Percentiles rank a stretch among this genome's conserved stretches.
These are phyloP conservation scores for Ormyrus nitidulus DNA, from an alignment of 2,888 invertebrate genomes.

Conservation along the genomic window DNA sequence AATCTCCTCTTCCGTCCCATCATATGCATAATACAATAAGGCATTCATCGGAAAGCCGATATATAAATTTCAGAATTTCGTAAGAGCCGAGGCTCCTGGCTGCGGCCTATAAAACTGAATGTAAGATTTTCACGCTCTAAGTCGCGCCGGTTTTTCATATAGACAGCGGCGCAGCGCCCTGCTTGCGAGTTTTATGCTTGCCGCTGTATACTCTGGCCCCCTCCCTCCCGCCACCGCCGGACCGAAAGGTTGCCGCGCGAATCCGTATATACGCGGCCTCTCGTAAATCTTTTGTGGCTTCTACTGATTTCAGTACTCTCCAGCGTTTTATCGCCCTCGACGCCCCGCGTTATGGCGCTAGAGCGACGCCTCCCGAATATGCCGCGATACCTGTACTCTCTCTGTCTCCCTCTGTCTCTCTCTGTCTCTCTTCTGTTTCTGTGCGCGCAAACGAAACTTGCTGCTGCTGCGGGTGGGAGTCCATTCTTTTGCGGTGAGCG, in stretches of 20 bases:
- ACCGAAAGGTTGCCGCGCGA: too few relatives aligned
- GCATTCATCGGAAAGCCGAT: not conserved
- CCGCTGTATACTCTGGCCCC: not conserved
- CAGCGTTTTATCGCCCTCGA: constrained; percentile 36
- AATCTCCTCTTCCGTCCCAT: not conserved
- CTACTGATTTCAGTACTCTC: constrained; percentile 48
- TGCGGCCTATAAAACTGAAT: constrained; percentile 20
- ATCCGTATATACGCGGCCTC: constrained; percentile 1
- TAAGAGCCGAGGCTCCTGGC: too few relatives aligned
- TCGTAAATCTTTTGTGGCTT: constrained; percentile 52
- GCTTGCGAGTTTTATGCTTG: constrained; percentile 10
- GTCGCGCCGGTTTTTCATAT: constrained; percentile 15
- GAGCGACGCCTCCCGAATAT: constrained; percentile 6
- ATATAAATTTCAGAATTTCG: constrained; percentile 22
- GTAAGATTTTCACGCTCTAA: constrained; percentile 35
- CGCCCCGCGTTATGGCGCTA: not conserved
- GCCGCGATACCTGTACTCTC: not conserved
- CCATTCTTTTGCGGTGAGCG: too few relatives aligned
- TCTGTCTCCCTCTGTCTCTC: too few relatives aligned
- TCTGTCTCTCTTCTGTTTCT: not conserved
- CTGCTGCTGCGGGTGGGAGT: not conserved
- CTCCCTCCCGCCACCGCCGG: too few relatives aligned
- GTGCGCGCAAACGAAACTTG: not conserved
- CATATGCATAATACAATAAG: constrained; percentile 9
- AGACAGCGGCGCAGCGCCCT: not conserved